phyloP scores from a whole-genome alignment of 2,888 invertebrate genomes.

The Leucania comma region DNA sequence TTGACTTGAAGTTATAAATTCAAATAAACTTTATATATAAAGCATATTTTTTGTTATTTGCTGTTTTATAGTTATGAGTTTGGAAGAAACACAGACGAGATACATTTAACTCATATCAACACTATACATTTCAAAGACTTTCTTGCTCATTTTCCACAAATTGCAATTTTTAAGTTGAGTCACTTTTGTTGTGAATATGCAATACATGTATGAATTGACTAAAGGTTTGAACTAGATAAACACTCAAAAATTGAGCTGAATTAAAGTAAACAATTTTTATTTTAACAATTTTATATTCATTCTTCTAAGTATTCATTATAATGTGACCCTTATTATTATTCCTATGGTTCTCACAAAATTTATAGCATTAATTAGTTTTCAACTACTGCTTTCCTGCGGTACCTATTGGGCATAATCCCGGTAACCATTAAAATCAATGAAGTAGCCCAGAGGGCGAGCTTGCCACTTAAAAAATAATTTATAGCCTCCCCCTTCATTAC shows the following conservation, averaged over 20 bases:
- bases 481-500: slow-evolving; percentile 76
- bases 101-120: too few species aligned
- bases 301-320: not conserved
- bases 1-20: too few species aligned
- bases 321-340: not conserved
- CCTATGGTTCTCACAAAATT: slow-evolving; percentile 20
- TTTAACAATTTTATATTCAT: not conserved
- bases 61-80: too few species aligned
- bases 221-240: not conserved
- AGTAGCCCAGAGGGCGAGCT: slow-evolving; percentile 66
- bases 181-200: too few species aligned
- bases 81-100: too few species aligned
- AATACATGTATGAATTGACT: too few species aligned
- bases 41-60: too few species aligned
- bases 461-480: slow-evolving; percentile 83
- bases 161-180: too few species aligned
- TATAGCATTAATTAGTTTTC: slow-evolving; percentile 37
- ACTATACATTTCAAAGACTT: too few species aligned
- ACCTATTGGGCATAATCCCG: slow-evolving; percentile 41
- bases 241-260: not conserved
- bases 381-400: slow-evolving; percentile 12
- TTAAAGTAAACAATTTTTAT: not conserved
- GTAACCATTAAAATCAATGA: slow-evolving; percentile 79
- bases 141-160: too few species aligned
- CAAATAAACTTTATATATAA: too few species aligned